These are phyloP conservation scores for Suncus etruscus DNA, from an alignment of 2,113 vertebrate genomes.

Conservation along the genomic window DNA sequence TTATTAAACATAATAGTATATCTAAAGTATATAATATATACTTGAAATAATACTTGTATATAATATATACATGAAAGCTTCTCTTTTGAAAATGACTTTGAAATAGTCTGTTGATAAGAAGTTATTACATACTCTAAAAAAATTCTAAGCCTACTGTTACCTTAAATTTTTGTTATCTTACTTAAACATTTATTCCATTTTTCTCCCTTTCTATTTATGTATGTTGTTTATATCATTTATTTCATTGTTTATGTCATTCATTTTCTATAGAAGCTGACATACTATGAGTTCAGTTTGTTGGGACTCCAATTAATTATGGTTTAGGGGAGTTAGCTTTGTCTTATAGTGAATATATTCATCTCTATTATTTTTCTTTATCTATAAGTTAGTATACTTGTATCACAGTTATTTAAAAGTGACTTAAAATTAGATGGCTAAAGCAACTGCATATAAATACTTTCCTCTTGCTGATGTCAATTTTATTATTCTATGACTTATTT, in stretches of 20 bases:
- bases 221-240: background rate
- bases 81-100: slow-evolving; percentile 43
- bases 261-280: background rate
- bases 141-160: background rate
- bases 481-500: slow-evolving; percentile 76
- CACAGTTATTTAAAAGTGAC: background rate
- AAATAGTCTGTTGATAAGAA: background rate
- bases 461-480: slow-evolving; percentile 61
- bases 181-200: background rate
- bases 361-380: background rate
- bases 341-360: background rate
- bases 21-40: background rate
- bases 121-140: background rate
- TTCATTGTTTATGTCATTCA: background rate
- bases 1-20: background rate
- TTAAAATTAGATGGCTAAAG: background rate
- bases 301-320: background rate
- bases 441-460: slow-evolving; percentile 17
- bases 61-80: background rate
- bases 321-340: background rate
- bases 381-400: background rate
- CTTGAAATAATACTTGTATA: too few species aligned
- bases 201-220: background rate
- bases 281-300: background rate
- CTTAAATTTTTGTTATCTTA: slow-evolving; percentile 34